A percentile compares a stretch with the other conserved stretches of the same genome.
These are phyloP conservation scores for Willisornis vidua DNA, from an alignment of 2,113 vertebrate genomes.

Conservation along the genomic window DNA sequence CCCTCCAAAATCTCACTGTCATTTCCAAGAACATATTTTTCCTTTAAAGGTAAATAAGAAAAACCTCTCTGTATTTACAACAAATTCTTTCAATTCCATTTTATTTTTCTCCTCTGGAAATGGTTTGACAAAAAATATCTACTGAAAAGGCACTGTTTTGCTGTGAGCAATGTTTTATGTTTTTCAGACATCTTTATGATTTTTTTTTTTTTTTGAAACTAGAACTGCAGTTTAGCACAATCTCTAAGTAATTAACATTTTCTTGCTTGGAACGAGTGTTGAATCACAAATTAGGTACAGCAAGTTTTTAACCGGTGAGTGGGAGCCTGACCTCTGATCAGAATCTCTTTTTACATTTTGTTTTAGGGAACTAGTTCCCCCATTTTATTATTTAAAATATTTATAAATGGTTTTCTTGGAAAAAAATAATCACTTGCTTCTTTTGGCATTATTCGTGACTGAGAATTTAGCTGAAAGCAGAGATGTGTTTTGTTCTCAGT, in stretches of 20 bases:
- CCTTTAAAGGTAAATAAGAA: neutral
- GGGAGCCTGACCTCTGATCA: neutral
- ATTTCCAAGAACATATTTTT: neutral
- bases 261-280: neutral
- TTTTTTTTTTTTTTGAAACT: neutral
- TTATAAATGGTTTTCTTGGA: neutral
- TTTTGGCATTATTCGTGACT: neutral
- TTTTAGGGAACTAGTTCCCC: neutral
- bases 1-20: fast-evolving
- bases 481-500: neutral
- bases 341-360: neutral
- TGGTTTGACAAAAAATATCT: neutral
- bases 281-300: neutral
- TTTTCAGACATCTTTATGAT: neutral
- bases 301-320: neutral
- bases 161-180: neutral
- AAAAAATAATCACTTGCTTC: neutral
- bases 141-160: neutral
- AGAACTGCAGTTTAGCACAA: neutral
- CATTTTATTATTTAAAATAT: neutral
- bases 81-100: neutral
- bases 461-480: neutral
- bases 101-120: neutral
- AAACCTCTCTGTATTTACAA: neutral
- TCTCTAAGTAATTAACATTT: neutral